Percentiles rank a stretch among this genome's conserved stretches.
Conservation (phyloP, 2,113 vertebrate genomes). For the Engraulis encrasicolus region DNA sequence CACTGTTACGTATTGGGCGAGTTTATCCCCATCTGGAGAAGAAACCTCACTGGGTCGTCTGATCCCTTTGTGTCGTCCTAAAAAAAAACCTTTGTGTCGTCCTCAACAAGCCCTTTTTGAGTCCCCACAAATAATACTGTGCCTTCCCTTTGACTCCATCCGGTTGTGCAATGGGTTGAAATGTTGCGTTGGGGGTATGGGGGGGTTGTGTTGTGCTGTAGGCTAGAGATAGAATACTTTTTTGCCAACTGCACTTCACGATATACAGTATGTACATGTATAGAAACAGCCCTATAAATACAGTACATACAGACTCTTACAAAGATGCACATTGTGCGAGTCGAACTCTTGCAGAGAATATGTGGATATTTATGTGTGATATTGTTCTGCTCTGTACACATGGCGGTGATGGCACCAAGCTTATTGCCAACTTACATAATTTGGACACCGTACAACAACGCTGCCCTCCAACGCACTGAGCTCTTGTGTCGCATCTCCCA, state of each 20-base stretch:
- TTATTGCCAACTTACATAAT: neutral
- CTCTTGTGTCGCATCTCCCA: neutral
- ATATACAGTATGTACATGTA: too few species aligned
- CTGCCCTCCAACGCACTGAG: neutral
- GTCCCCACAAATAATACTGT: neutral
- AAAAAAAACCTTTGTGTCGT: neutral
- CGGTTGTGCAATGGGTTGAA: neutral
- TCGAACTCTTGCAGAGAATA: too few species aligned
- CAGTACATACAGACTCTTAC: too few species aligned
- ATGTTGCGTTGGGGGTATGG: too few species aligned
- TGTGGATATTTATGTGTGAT: too few species aligned
- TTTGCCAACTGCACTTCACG: too few species aligned
- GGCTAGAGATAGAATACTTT: too few species aligned
- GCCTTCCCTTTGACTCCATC: neutral
- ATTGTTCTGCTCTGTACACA: neutral
- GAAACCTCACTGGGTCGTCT: neutral
- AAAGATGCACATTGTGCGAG: too few species aligned
- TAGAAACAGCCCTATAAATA: too few species aligned
- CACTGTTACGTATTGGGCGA: neutral
- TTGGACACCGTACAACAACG: neutral
- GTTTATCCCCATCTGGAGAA: constrained; percentile 2
- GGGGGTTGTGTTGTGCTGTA: too few species aligned
- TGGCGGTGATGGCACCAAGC: neutral
- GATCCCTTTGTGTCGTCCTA: neutral
- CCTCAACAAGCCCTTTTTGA: neutral